Base-by-base conservation (phyloP, 2,888 invertebrate genomes). In the Mimas tiliae region DNA sequence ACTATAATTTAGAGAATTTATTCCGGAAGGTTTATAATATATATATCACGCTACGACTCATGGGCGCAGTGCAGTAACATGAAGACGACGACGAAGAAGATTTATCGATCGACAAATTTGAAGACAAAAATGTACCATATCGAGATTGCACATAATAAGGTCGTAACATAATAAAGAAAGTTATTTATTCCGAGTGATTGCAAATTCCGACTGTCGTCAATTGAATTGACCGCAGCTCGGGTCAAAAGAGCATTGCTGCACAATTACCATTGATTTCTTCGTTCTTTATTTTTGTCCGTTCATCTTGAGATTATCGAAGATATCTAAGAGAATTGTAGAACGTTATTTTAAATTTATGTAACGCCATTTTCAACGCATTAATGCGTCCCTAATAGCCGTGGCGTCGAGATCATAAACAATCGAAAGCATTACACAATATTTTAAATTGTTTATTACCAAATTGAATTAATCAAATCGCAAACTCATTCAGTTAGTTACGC, bases 221-320 rank as follows among this genome's bases (percentile, higher is more conserved):
- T 83, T 83, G 78, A 79, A 82, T 80, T 80, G 79, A 84, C 83
- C 81, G 77, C 66, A 68, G 67, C 65, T 38, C 68, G 73, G 82
- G 79, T 84, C 82, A 83, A 79, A 72, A 72, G 70, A 68, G 70
- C 70, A 70, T 68, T 72, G 67, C 67, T 69, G 66, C 58, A 69
- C 69, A 73, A 74, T 71, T 68, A 73, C 68, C 67, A 69, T 73
- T 63, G 14, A 64, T 70, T 69, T 62, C 66, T 64, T 68, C 66
- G 63, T 51, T 42, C 27, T 51, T 52, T 19, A 62, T 62, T 51
- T 45, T 16, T 14, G 14, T 52, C 6, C 27, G 27, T 53, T n/a
- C 42, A 64, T 50, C 53, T 16, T 53, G 38, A 58, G 58, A 58
- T 58, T 58, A 58, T 42, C 38, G 42, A 6, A 19, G 11, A 19